phyloP scores from a whole-genome alignment of 2,888 invertebrate species.

The Taphrorychus bicolor region DNA sequence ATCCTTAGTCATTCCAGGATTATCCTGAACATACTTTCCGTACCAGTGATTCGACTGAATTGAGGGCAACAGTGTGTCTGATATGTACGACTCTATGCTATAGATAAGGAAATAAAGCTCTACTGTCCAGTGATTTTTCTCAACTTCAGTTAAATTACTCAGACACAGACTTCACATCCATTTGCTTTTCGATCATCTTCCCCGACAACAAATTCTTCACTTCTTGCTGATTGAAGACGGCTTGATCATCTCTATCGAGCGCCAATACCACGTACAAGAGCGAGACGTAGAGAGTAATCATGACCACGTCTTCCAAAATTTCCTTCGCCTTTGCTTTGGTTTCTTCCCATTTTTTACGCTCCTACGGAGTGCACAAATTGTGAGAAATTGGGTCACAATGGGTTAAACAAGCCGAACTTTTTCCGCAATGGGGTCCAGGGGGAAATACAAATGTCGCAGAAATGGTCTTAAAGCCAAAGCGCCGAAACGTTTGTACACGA shows the following conservation, averaged over 20 bases:
- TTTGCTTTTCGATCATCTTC: constrained; percentile 31
- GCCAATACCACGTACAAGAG: constrained; percentile 48
- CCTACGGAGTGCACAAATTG: constrained; percentile 24
- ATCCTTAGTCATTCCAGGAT: constrained; percentile 49
- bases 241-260: constrained; percentile 43
- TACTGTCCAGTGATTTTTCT: too few relatives aligned
- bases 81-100: constrained; percentile 45
- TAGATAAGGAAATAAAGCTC: constrained; percentile 35
- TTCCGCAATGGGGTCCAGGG: constrained; percentile 29
- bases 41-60: constrained; percentile 50
- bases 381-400: too few relatives aligned
- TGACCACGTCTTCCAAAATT: constrained; percentile 47
- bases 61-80: constrained; percentile 43
- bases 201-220: constrained; percentile 44
- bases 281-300: constrained; percentile 48
- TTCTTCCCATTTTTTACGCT: constrained; percentile 37
- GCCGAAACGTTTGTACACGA: constrained; percentile 45
- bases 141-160: constrained; percentile 13
- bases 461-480: constrained; percentile 43
- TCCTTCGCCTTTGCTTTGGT: constrained; percentile 38
- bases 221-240: constrained; percentile 43
- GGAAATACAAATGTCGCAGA: constrained; percentile 44
- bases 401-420: constrained; percentile 38
- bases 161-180: constrained; percentile 1
- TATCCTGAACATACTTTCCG: constrained; percentile 42